These are phyloP conservation scores for Penaeus indicus DNA, from an alignment of 1,140 invertebrate species.

Conservation along the genomic window DNA sequence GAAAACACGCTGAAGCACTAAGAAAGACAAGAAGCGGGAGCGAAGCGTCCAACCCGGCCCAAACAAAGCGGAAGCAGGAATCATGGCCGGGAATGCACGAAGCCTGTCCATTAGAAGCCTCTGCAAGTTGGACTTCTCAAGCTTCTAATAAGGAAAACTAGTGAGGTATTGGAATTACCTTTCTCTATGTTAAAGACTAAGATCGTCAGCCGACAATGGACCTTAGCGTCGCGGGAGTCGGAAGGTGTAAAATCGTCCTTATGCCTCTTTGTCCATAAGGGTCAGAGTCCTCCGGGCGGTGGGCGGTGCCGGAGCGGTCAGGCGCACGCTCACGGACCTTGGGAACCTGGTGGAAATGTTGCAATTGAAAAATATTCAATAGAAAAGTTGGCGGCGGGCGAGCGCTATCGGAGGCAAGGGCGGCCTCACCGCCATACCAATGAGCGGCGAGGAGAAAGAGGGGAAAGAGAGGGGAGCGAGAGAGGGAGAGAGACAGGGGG, in stretches of 20 bases:
- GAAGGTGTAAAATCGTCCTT: constrained; percentile 15
- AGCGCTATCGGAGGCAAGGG: constrained; percentile 58
- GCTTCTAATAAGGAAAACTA: constrained; percentile 49
- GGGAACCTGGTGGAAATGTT: constrained; percentile 60
- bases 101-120: constrained; percentile 48
- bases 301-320: constrained; percentile 1
- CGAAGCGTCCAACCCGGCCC: background rate
- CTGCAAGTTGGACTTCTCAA: constrained; percentile 42
- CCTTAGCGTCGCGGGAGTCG: background rate
- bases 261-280: background rate
- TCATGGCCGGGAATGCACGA: constrained; percentile 6
- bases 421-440: constrained; percentile 53
- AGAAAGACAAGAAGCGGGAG: background rate
- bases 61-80: too few species aligned
- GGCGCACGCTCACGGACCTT: background rate
- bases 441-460: constrained; percentile 20
- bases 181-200: constrained; percentile 47
- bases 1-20: too few species aligned
- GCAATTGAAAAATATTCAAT: constrained; percentile 65
- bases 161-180: constrained; percentile 50
- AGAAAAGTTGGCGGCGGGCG: constrained; percentile 60
- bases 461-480: constrained; percentile 4
- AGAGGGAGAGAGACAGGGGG: background rate
- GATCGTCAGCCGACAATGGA: constrained; percentile 5
- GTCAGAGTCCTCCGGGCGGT: background rate